Conservation (phyloP, 2,797 vertebrate species). For the Fistularia tabacaria region DNA sequence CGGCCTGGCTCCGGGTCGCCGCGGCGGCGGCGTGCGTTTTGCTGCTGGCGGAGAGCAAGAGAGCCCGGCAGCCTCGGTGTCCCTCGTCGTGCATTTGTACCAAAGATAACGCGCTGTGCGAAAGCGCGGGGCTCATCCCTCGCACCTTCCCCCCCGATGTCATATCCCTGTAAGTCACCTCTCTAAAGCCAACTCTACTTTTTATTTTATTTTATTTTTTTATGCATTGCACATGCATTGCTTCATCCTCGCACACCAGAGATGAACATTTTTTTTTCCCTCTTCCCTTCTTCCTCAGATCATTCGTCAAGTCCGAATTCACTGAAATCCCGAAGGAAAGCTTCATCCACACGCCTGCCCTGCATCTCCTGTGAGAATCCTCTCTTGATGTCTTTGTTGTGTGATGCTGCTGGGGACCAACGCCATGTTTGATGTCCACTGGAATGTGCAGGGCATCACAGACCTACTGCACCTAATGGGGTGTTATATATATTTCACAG, state of each 20-base stretch:
- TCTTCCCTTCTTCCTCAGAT: conserved; percentile 71
- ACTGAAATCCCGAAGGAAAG: conserved; percentile 96
- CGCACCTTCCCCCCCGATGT: conserved; percentile 92
- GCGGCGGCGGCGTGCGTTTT: conserved; percentile 79
- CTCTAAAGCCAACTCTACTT: not conserved
- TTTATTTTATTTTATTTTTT: not conserved
- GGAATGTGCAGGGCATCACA: not conserved
- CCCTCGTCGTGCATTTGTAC: conserved; percentile 90
- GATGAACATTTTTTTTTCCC: not conserved
- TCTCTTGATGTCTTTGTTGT: conserved; percentile 41
- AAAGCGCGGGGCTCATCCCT: conserved; percentile 88
- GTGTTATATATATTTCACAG: conserved; percentile 1
- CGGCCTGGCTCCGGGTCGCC: conserved; percentile 71
- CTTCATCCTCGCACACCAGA: too few relatives aligned
- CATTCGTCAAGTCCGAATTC: conserved; percentile 97
- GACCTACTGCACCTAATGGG: not conserved
- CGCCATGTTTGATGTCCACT: conserved; percentile 53
- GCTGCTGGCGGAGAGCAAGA: conserved; percentile 81
- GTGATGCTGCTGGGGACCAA: conserved; percentile 40
- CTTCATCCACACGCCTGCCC: conserved; percentile 94
- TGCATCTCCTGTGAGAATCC: conserved; percentile 96
- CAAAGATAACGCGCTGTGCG: conserved; percentile 98
- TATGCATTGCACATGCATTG: too few relatives aligned
- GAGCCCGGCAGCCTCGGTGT: conserved; percentile 85
- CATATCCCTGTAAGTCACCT: conserved; percentile 90